Evolutionary conservation across 2,797 vertebrate genomes (phyloP), one percentile per base, ranked within the genome.

Genomic region (Falco berigora): DNA sequence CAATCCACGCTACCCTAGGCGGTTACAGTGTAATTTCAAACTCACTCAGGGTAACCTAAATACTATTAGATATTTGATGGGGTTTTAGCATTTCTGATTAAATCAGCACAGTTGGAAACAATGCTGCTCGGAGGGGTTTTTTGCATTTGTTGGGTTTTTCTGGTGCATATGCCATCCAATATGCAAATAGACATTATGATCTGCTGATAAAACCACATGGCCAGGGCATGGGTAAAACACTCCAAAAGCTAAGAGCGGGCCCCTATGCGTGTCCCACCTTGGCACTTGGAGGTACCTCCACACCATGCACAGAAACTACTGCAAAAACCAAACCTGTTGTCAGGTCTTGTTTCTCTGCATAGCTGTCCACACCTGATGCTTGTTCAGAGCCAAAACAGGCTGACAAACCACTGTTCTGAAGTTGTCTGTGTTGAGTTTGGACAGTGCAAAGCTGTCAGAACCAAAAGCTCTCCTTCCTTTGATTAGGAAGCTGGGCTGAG

Each of bases 1-100:
- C 47, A 20, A 66, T 14, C 17, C 52, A 23, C 0, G 0, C 8
- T 20, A 23, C 13, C 21, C 47, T 27, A 13, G 0, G 0, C 7
- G 27, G 22, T 20, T 11, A 63, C 24, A 9, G 7, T 2, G 15
- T 6, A 1, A 63, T n/a, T 82, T 47, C 47, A 55, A 38, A 62
- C 34, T 21, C 28, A 36, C 21, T 55, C 14, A 8, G 9, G n/a
- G 58, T 18, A 81, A 53, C 25, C 21, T 18, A 44, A 81, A 42
- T 8, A n/a, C 28, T 11, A 8, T 28, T 63, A 20, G 11, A 50
- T 0, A 8, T 32, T 30, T 21, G 5, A 67, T 22, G 9, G 5
- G 4, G 2, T 67, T 62, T 56, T 8, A 67, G 21, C 34, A 32
- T 28, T 76, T 77, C 78, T 25, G 24, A 67, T 44, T 23, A 66